A percentile compares a stretch with the other conserved stretches of the same genome.
Conservation (phyloP, 2,888 invertebrate genomes). For the Athalia rosae region DNA sequence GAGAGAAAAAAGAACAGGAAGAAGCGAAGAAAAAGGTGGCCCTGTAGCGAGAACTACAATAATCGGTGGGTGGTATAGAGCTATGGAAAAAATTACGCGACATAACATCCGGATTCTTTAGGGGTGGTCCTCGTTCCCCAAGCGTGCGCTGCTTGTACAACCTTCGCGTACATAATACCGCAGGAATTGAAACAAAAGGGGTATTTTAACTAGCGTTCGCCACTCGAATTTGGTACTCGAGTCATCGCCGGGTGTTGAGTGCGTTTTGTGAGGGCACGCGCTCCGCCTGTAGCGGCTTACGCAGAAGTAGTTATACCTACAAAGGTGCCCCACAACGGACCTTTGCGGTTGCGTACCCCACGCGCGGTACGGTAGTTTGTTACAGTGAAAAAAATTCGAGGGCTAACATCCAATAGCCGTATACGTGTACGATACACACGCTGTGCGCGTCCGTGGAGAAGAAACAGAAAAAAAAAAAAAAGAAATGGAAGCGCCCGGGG, state of each 20-base stretch:
- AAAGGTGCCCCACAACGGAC: slow-evolving; percentile 27
- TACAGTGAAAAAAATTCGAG: background rate
- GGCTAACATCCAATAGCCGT: slow-evolving; percentile 30
- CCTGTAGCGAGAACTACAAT: slow-evolving; percentile 27
- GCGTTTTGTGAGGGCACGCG: slow-evolving; percentile 71
- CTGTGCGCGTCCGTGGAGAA: too few relatives aligned
- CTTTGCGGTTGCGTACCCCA: slow-evolving; percentile 33
- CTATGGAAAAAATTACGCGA: too few relatives aligned
- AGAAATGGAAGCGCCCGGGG: slow-evolving; percentile 8
- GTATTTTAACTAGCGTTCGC: slow-evolving; percentile 37
- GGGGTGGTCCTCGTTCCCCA: slow-evolving; percentile 33
- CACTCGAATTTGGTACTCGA: slow-evolving; percentile 58
- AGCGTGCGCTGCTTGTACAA: background rate
- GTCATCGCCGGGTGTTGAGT: slow-evolving; percentile 65
- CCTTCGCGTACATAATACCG: background rate
- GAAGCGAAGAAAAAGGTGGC: background rate
- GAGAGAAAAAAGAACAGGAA: too few relatives aligned
- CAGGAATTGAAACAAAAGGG: slow-evolving; percentile 36
- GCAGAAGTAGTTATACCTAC: too few relatives aligned
- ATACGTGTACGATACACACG: too few relatives aligned
- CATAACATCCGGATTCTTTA: slow-evolving; percentile 14
- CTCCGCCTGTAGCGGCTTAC: slow-evolving; percentile 54
- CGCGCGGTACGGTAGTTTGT: slow-evolving; percentile 5
- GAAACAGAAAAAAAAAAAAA: too few relatives aligned
- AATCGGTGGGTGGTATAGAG: background rate